Evolutionary conservation across 1,140 invertebrate genomes (phyloP).

Genomic region (Drosophila santomea): DNA sequence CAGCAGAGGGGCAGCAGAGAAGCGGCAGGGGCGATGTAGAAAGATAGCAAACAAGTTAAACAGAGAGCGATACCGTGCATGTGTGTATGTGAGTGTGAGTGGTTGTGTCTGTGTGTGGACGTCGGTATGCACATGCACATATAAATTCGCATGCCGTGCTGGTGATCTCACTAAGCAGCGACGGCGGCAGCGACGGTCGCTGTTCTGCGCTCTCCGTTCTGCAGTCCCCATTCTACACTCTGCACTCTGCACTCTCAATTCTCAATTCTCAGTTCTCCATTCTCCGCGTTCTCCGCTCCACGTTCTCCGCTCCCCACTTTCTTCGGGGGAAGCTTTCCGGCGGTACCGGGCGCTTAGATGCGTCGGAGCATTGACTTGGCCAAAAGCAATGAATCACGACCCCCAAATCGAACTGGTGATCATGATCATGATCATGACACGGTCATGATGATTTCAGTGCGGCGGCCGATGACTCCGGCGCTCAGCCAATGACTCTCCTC

Average conservation of each 20-base stretch:
- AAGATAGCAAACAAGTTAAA: slow-evolving; percentile 82
- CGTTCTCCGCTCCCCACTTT: slow-evolving; percentile 8
- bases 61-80: slow-evolving; percentile 63
- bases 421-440: background rate
- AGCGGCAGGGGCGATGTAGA: slow-evolving; percentile 57
- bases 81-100: slow-evolving; percentile 2
- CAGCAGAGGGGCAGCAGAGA: slow-evolving; percentile 3
- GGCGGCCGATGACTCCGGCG: slow-evolving; percentile 22
- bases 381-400: slow-evolving; percentile 51
- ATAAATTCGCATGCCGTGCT: slow-evolving; percentile 12
- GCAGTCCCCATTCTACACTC: background rate
- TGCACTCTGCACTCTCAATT: background rate
- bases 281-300: background rate
- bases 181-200: slow-evolving; percentile 1
- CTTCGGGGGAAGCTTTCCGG: background rate
- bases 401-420: slow-evolving; percentile 17
- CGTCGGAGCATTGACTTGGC: slow-evolving; percentile 56
- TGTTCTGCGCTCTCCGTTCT: background rate
- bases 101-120: background rate
- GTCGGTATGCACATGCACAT: slow-evolving; percentile 25
- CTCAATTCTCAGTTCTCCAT: background rate
- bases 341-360: slow-evolving; percentile 41
- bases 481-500: slow-evolving; percentile 20
- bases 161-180: slow-evolving; percentile 30
- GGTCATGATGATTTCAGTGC: slow-evolving; percentile 9